phyloP scores from a whole-genome alignment of 2,113 vertebrate species.

The Zingel zingel region DNA sequence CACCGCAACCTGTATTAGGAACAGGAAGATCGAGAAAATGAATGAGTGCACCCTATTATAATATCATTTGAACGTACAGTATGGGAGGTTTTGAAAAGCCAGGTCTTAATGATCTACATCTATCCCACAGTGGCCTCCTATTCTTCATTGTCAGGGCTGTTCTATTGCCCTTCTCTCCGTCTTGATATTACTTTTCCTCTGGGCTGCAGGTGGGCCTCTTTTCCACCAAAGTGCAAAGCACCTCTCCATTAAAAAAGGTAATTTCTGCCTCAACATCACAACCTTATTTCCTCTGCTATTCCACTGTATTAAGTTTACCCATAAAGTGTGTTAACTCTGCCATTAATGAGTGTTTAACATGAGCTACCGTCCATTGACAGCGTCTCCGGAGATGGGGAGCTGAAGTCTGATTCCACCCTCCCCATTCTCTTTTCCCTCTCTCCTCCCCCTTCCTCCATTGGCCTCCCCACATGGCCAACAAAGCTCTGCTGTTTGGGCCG shows the following conservation, averaged over 20 bases:
- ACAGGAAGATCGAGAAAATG: background rate
- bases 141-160: background rate
- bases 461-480: slow-evolving; percentile 41
- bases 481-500: slow-evolving; percentile 48
- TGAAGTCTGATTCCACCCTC: slow-evolving; percentile 25
- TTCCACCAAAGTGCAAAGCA: slow-evolving; percentile 29
- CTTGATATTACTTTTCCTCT: background rate
- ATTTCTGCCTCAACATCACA: slow-evolving; percentile 44
- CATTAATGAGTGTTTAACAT: slow-evolving; percentile 65
- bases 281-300: slow-evolving; percentile 47
- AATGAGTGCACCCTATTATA: background rate
- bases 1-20: background rate
- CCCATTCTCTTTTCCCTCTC: background rate
- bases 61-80: background rate
- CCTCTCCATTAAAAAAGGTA: slow-evolving; percentile 3
- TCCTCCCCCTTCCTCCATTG: background rate
- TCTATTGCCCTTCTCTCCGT: background rate
- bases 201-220: slow-evolving; percentile 31
- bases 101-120: slow-evolving; percentile 19
- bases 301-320: slow-evolving; percentile 45
- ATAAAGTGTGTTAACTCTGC: slow-evolving; percentile 64
- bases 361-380: slow-evolving; percentile 44
- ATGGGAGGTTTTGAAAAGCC: slow-evolving; percentile 13
- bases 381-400: slow-evolving; percentile 44
- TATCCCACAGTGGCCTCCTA: background rate